Conservation (phyloP, 2,888 invertebrate genomes). For the Nomada flava region DNA sequence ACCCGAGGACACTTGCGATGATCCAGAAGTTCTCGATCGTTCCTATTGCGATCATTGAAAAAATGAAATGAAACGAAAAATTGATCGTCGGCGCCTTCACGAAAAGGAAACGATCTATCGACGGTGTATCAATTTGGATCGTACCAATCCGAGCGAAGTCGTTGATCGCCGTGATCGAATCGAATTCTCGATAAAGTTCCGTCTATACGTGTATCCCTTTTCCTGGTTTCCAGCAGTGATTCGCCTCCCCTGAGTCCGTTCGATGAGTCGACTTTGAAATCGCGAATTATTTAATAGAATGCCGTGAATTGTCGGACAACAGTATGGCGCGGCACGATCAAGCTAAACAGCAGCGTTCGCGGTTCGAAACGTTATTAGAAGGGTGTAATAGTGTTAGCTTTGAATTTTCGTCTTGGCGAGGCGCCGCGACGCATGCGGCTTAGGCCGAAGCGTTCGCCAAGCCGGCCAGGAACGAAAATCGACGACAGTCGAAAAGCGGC, state of each 20-base stretch:
- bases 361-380: constrained; percentile 83
- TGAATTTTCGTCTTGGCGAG: constrained; percentile 74
- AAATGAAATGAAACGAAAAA: background rate
- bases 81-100: background rate
- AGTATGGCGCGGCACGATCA: constrained; percentile 84
- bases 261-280: background rate
- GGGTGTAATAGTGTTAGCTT: constrained; percentile 61
- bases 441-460: constrained; percentile 38
- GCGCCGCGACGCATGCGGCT: constrained; percentile 81
- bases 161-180: constrained; percentile 9
- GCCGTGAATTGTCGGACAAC: constrained; percentile 68
- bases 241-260: background rate
- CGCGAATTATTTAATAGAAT: background rate
- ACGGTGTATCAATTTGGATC: background rate
- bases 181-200: background rate
- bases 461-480: constrained; percentile 64
- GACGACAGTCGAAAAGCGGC: constrained; percentile 55
- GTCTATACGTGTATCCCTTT: background rate
- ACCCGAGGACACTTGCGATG: background rate
- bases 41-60: background rate
- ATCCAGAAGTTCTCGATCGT: background rate
- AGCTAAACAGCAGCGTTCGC: constrained; percentile 86
- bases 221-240: no score
- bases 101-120: background rate
- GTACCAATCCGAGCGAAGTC: constrained; percentile 43